Conservation (phyloP, 2,888 invertebrate genomes). For the Synergus umbraculus region DNA sequence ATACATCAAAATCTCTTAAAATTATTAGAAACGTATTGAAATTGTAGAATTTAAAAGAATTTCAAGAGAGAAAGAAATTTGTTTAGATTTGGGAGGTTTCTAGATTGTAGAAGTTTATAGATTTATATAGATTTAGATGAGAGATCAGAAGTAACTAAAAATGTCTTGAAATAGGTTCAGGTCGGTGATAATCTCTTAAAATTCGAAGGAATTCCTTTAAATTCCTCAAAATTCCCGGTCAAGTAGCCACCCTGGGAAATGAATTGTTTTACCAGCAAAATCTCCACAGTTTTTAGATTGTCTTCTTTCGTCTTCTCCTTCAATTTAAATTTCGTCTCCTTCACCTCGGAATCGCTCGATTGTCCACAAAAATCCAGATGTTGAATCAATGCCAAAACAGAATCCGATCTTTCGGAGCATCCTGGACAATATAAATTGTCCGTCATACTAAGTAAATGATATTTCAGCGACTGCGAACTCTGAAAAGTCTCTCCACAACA, state of each 20-base stretch:
- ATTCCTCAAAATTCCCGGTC: too few relatives aligned
- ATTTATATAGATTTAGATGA: too few relatives aligned
- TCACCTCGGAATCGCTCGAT: constrained; percentile 47
- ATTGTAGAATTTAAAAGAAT: too few relatives aligned
- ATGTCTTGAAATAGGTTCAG: too few relatives aligned
- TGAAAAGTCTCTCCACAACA: constrained; percentile 83
- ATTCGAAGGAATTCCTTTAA: too few relatives aligned
- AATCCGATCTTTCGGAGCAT: constrained; percentile 80
- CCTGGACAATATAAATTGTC: constrained; percentile 82
- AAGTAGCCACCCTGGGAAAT: background rate
- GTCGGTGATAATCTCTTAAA: too few relatives aligned
- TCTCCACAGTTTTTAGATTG: background rate
- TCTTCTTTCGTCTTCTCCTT: background rate
- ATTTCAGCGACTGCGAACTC: constrained; percentile 79
- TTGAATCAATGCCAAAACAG: constrained; percentile 79
- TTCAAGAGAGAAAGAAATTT: too few relatives aligned
- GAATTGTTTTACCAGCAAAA: background rate
- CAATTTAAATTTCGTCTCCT: constrained; percentile 45
- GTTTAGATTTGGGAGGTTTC: too few relatives aligned
- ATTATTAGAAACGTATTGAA: too few relatives aligned
- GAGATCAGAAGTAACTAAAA: too few relatives aligned
- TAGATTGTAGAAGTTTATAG: too few relatives aligned
- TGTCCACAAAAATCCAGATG: constrained; percentile 79
- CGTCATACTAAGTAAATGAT: constrained; percentile 79
- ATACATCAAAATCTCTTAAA: too few relatives aligned